Conservation (phyloP, 1,140 invertebrate species). For the Probaryconus sp. region DNA sequence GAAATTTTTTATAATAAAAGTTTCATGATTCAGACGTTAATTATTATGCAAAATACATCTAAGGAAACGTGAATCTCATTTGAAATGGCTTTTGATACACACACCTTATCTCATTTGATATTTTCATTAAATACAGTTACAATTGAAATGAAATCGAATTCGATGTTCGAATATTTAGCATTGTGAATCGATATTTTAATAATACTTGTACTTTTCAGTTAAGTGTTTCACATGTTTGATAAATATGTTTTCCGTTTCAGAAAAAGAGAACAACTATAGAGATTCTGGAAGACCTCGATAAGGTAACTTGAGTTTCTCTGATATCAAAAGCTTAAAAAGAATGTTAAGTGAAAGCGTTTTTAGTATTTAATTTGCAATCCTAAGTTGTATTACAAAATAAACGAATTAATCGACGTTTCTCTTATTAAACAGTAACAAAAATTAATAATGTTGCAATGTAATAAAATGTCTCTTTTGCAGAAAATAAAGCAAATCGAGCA, state of each 20-base stretch:
- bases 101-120: slow-evolving; percentile 1
- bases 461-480: no score
- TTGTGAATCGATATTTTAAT: not conserved
- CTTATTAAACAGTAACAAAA: no score
- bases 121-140: slow-evolving; percentile 12
- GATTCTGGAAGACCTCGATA: slow-evolving; percentile 86
- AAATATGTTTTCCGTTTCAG: slow-evolving; percentile 80
- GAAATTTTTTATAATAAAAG: slow-evolving; percentile 5
- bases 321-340: not conserved
- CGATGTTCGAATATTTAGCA: not conserved
- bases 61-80: slow-evolving; percentile 14
- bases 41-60: slow-evolving; percentile 7
- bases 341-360: no score
- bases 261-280: slow-evolving; percentile 89
- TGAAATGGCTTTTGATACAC: not conserved
- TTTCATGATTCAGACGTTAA: slow-evolving; percentile 6
- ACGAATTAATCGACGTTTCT: no score
- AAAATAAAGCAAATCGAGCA: slow-evolving; percentile 89
- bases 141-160: not conserved
- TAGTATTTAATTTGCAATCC: no score
- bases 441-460: no score
- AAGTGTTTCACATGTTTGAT: slow-evolving; percentile 18
- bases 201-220: not conserved
- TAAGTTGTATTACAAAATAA: no score
- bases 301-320: slow-evolving; percentile 67